Conservation (phyloP, 2,797 vertebrate genomes). For the Lacerta agilis region DNA sequence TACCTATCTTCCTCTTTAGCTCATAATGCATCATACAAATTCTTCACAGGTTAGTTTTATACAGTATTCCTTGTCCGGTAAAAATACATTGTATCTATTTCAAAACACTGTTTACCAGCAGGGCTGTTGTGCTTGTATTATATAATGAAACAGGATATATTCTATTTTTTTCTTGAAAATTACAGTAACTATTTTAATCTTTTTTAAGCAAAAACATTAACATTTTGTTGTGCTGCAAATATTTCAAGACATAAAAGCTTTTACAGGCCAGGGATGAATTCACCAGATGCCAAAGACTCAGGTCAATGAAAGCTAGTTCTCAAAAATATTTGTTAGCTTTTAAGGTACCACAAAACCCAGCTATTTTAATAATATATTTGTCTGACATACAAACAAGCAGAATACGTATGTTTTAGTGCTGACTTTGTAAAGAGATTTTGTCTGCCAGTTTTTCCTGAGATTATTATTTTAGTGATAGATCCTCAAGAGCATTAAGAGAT, state of each 20-base stretch:
- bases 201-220: neutral
- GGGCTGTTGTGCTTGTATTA: neutral
- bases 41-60: neutral
- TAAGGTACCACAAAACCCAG: neutral
- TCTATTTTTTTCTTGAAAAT: neutral
- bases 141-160: neutral
- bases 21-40: neutral
- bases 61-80: neutral
- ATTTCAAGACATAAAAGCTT: neutral
- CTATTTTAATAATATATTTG: neutral
- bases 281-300: neutral
- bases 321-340: neutral
- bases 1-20: neutral
- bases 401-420: conserved; percentile 8
- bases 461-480: conserved; percentile 44
- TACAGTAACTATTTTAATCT: neutral
- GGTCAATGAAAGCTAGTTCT: neutral
- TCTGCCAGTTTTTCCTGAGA: conserved; percentile 43
- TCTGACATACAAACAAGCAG: neutral
- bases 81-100: neutral
- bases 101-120: neutral
- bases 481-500: neutral
- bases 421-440: neutral
- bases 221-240: neutral
- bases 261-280: neutral